phyloP scores from a whole-genome alignment of 2,113 vertebrate species.

The Notechis scutatus region DNA sequence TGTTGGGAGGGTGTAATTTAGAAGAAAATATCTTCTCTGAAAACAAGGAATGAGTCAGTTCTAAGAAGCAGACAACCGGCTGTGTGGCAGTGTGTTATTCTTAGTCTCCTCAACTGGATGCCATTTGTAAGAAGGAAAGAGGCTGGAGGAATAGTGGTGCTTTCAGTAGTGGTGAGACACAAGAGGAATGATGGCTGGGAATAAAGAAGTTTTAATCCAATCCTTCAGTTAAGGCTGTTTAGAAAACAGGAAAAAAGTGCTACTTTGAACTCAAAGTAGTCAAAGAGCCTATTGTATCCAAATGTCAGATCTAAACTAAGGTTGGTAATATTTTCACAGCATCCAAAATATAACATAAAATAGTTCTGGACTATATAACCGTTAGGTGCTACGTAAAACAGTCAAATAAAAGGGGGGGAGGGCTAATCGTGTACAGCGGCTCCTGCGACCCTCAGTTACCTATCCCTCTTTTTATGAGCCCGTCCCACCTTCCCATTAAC shows the following conservation, averaged over 20 bases:
- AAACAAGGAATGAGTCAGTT: background rate
- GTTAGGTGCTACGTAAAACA: background rate
- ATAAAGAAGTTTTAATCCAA: background rate
- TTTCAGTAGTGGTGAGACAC: background rate
- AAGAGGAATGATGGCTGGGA: background rate
- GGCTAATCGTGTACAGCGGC: background rate
- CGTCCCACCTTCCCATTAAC: background rate
- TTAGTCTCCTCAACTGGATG: background rate
- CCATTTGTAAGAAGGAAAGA: background rate
- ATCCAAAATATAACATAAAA: background rate
- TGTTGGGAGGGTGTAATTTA: background rate
- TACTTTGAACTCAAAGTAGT: background rate
- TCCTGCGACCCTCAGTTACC: background rate
- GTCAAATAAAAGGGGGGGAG: too few relatives aligned
- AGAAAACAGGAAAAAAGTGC: background rate
- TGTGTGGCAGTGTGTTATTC: background rate
- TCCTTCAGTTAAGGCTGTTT: background rate
- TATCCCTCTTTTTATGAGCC: background rate
- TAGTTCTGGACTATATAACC: background rate
- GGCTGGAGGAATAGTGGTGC: background rate
- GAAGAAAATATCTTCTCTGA: background rate
- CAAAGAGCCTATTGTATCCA: background rate
- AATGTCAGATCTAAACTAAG: background rate
- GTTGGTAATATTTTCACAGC: background rate
- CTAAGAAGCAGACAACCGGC: background rate